Percentiles rank a stretch among this genome's conserved stretches.
phyloP scores from a whole-genome alignment of 2,888 invertebrate species.

The Thalpophila matura region DNA sequence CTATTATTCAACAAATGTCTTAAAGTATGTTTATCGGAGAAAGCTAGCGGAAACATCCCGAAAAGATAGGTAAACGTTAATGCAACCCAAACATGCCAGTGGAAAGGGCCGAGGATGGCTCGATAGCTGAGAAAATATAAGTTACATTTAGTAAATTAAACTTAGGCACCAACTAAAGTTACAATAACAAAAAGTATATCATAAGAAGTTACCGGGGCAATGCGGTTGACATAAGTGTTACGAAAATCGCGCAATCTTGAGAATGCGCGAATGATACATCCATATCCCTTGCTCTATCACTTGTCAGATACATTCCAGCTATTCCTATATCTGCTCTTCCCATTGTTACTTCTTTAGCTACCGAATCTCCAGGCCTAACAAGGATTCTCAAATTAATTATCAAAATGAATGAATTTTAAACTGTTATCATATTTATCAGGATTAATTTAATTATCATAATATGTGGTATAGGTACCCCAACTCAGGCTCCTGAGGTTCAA shows the following conservation, averaged over 20 bases:
- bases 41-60: slow-evolving; percentile 94
- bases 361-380: slow-evolving; percentile 91
- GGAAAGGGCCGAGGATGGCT: slow-evolving; percentile 96
- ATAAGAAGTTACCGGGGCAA: slow-evolving; percentile 91
- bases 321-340: slow-evolving; percentile 92
- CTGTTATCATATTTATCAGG: neutral
- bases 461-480: no score
- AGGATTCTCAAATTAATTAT: neutral
- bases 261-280: slow-evolving; percentile 93
- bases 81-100: slow-evolving; percentile 95
- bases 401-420: neutral
- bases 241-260: slow-evolving; percentile 94
- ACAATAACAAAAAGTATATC: neutral
- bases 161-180: neutral
- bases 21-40: slow-evolving; percentile 93
- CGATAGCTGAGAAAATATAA: slow-evolving; percentile 91
- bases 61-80: slow-evolving; percentile 93
- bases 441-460: neutral
- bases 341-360: slow-evolving; percentile 88
- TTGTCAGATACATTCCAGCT: slow-evolving; percentile 93
- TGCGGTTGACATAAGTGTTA: slow-evolving; percentile 94
- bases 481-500: slow-evolving; percentile 88
- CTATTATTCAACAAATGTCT: slow-evolving; percentile 92
- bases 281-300: slow-evolving; percentile 85
- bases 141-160: neutral